Percentiles rank a stretch among this genome's conserved stretches.
phyloP scores from a whole-genome alignment of 2,888 invertebrate species.

The Epinotia nisella region DNA sequence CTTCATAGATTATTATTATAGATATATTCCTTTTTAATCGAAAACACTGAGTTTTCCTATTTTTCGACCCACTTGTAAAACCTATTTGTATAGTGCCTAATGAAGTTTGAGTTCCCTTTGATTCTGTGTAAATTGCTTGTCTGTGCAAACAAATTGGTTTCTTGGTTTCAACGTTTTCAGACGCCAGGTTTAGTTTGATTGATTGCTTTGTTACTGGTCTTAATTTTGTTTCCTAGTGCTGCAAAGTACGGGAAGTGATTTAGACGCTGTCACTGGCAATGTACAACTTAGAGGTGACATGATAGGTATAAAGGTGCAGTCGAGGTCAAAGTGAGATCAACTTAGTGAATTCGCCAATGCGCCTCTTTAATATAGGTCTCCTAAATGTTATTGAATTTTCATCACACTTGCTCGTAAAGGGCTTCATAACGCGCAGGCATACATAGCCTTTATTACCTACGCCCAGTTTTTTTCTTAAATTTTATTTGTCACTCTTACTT shows the following conservation, averaged over 20 bases:
- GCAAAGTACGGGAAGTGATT: conserved; percentile 32
- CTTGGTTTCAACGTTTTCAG: not conserved
- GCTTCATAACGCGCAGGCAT: no score
- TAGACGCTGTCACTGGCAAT: conserved; percentile 1
- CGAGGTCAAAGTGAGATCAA: not conserved
- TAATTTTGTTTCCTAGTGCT: conserved; percentile 27
- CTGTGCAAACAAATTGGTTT: conserved; percentile 7
- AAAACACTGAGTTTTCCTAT: no score
- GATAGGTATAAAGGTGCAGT: not conserved
- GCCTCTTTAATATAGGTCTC: no score
- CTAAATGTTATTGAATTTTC: no score
- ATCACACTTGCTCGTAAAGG: no score
- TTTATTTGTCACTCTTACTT: no score
- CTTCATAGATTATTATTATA: no score
- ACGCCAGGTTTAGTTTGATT: conserved; percentile 24
- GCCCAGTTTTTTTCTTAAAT: no score
- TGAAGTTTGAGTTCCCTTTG: conserved; percentile 14
- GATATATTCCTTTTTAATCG: no score
- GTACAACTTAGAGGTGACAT: not conserved
- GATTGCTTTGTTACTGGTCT: conserved; percentile 32
- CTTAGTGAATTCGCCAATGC: no score
- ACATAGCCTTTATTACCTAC: no score
- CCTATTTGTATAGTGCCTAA: not conserved
- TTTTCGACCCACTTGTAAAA: not conserved
- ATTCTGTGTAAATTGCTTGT: conserved; percentile 14